phyloP scores from a whole-genome alignment of 2,888 invertebrate genomes.

The Cylindroiulus punctatus region DNA sequence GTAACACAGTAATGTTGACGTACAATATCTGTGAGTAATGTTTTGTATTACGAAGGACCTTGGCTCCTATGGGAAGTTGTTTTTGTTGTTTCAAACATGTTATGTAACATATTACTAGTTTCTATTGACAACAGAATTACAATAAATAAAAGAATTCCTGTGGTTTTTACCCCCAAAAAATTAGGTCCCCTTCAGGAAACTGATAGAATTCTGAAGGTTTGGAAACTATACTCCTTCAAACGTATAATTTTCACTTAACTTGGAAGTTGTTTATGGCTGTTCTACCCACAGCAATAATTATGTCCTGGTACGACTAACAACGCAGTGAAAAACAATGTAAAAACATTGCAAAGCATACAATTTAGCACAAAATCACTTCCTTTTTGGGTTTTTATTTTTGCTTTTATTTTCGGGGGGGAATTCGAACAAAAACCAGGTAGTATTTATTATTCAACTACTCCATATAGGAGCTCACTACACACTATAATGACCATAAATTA shows the following conservation, averaged over 20 bases:
- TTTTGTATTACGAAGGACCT: too few relatives aligned
- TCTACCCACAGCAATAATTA: neutral
- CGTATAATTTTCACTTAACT: constrained; percentile 40
- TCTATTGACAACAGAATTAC: neutral
- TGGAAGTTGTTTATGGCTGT: neutral
- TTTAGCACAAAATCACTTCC: neutral
- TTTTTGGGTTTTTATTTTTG: neutral
- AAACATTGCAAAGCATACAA: constrained; percentile 1
- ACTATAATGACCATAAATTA: neutral
- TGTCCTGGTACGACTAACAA: neutral
- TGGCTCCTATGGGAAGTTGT: neutral
- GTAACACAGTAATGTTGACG: too few relatives aligned
- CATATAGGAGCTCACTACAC: neutral
- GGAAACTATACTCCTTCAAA: neutral
- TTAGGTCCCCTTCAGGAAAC: constrained; percentile 11
- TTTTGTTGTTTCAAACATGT: neutral
- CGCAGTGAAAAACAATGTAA: neutral
- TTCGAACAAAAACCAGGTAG: neutral
- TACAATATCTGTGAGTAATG: too few relatives aligned
- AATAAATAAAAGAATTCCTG: neutral
- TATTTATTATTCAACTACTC: neutral
- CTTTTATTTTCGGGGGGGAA: neutral
- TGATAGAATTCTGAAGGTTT: neutral
- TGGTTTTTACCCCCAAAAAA: neutral
- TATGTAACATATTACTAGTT: too few relatives aligned